Evolutionary conservation across 2,888 invertebrate species (phyloP), one percentile per base, ranked within the genome.

Genomic region (Busseola fusca): DNA sequence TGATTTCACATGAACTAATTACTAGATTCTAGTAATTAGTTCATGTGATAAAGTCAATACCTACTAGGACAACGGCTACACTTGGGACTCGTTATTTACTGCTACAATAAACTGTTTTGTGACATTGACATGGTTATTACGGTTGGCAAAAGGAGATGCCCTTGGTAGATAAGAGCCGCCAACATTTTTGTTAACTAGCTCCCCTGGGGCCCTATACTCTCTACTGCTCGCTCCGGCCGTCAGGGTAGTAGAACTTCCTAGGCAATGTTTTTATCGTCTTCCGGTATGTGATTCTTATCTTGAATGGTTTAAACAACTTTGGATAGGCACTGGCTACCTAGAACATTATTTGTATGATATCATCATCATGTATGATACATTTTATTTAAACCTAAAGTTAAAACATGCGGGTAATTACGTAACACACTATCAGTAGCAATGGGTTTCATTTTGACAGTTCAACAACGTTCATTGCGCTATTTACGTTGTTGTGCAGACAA

Each of bases 41-140:
- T 34, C 34, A 34, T 34, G 34, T 34, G 34, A 34, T 34, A 34
- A 34, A 34, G 34, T 34, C 34, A 34, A 34, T 34, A 34, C n/a
- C n/a, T n/a, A n/a, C 34, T 34, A 48, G 48, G 48, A 48, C 59
- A 60, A 18, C 21, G n/a, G 48, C 10, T 34, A 68, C 48, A 34
- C 14, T 72, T 40, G 25, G 27, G 37, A 27, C 59, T 37, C 12
- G 50, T 30, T 40, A 27, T 74, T 74, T 48, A 68, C 54, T 56
- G 68, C 21, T 68, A 60, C 74, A 74, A 60, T 72, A 72, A 65
- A 65, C 42, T 58, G 18, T 52, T 27, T 30, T 40, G 25, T 40
- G 59, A 27, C 16, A 68, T 56, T 30, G 74, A 45, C 59, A 60
- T 42, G 18, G 52, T 59, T 73, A 73, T 37, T 66, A 59, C n/a